These are phyloP conservation scores for Drosophila maculinotata DNA, from an alignment of 2,888 invertebrate genomes.

Conservation along the genomic window DNA sequence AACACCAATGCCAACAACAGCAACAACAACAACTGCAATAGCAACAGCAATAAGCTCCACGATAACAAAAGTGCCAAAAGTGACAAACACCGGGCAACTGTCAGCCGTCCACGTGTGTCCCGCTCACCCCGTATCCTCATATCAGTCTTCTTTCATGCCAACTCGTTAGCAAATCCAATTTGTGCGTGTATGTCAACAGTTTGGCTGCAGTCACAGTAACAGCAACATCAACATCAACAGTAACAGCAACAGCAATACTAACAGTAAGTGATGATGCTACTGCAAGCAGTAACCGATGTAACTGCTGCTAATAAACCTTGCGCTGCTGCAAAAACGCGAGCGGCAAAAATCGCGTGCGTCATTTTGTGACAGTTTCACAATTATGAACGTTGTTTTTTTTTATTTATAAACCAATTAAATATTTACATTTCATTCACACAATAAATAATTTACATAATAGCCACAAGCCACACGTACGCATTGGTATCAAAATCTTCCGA, in stretches of 20 bases:
- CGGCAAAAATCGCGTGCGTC: constrained; percentile 52
- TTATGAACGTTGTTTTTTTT: neutral
- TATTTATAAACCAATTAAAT: constrained; percentile 69
- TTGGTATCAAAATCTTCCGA: neutral
- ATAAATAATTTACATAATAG: constrained; percentile 71
- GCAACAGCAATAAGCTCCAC: constrained; percentile 43
- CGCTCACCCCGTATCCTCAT: neutral
- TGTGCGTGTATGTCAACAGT: constrained; percentile 76
- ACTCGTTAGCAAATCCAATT: constrained; percentile 78
- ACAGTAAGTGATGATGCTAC: constrained; percentile 25
- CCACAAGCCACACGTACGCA: constrained; percentile 37
- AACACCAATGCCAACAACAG: constrained; percentile 3
- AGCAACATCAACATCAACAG: constrained; percentile 24
- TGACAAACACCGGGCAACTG: constrained; percentile 75
- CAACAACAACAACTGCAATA: constrained; percentile 13
- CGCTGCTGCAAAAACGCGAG: constrained; percentile 10
- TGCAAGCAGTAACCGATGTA: constrained; percentile 12
- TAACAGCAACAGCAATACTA: constrained; percentile 21
- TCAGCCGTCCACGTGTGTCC: constrained; percentile 40
- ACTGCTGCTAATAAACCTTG: constrained; percentile 26
- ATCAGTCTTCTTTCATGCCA: neutral
- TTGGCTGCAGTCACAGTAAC: constrained; percentile 50
- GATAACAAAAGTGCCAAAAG: constrained; percentile 77
- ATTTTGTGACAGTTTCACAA: constrained; percentile 50
- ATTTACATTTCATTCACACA: constrained; percentile 72